A percentile compares a stretch with the other conserved stretches of the same genome.
These are phyloP conservation scores for Diploptera punctata DNA, from an alignment of 2,888 invertebrate genomes.

Conservation along the genomic window DNA sequence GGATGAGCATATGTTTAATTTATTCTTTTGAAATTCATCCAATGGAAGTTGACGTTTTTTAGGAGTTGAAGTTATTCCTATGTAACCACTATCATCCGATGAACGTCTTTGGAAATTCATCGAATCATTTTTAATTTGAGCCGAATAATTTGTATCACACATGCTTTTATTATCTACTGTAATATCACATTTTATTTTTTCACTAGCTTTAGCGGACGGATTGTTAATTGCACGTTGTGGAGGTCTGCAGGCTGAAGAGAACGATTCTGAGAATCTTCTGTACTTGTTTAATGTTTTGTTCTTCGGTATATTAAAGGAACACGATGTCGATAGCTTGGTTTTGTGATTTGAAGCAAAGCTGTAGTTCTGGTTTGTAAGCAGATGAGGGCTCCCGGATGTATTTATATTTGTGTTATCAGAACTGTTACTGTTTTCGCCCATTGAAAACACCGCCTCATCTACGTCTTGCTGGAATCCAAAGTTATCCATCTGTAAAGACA, in stretches of 20 bases:
- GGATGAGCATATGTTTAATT: neutral
- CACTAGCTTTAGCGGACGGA: neutral
- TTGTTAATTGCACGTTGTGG: neutral
- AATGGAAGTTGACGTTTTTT: neutral
- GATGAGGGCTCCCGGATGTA: neutral
- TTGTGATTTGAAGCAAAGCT: neutral
- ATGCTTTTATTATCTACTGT: neutral
- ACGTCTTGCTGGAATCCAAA: slow-evolving; percentile 20
- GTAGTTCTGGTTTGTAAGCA: neutral
- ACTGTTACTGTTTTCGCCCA: slow-evolving; percentile 11
- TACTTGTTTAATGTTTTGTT: slow-evolving; percentile 12
- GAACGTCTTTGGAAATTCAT: neutral
- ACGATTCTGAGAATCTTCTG: slow-evolving; percentile 13
- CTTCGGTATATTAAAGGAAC: slow-evolving; percentile 17
- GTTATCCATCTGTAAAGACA: slow-evolving; percentile 27
- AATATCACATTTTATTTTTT: slow-evolving; percentile 7
- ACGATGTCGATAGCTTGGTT: neutral
- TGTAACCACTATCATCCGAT: neutral
- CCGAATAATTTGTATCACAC: neutral
- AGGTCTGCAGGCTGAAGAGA: slow-evolving; percentile 5
- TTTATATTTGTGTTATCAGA: no score
- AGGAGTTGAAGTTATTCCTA: neutral
- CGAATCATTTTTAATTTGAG: neutral
- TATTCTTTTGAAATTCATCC: neutral
- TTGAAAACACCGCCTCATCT: neutral